Evolutionary conservation across 2,888 invertebrate genomes (phyloP).

Genomic region (Limnephilus marmoratus): DNA sequence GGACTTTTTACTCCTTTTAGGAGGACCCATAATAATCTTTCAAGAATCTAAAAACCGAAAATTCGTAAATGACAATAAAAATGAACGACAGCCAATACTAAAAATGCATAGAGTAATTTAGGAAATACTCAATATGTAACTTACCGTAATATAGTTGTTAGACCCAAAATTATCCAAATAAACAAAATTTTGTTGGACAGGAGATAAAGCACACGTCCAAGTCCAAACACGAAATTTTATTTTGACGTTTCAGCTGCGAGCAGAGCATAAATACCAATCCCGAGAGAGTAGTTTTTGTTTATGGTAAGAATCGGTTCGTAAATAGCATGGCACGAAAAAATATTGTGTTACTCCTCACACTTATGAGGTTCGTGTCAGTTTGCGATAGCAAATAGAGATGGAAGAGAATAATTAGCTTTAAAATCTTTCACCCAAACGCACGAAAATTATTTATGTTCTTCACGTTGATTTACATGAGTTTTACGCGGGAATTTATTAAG

Average conservation of each 20-base stretch:
- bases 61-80: neutral
- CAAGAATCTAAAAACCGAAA: constrained; percentile 5
- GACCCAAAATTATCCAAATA: neutral
- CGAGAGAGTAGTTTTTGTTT: neutral
- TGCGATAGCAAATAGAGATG: neutral
- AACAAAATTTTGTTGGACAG: neutral
- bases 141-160: neutral
- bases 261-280: no score
- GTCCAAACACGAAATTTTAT: neutral
- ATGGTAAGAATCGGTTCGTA: neutral
- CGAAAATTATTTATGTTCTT: neutral
- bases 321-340: neutral
- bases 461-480: neutral
- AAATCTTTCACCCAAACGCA: neutral
- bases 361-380: neutral
- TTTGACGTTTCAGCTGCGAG: neutral
- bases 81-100: neutral
- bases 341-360: neutral
- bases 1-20: constrained; percentile 75
- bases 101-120: neutral
- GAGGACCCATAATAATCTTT: constrained; percentile 73
- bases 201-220: neutral
- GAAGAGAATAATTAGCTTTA: neutral
- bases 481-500: neutral
- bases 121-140: neutral